Evolutionary conservation across 2,888 invertebrate genomes (phyloP), one percentile per base, ranked within the genome.

Genomic region (Agrochola litura): DNA sequence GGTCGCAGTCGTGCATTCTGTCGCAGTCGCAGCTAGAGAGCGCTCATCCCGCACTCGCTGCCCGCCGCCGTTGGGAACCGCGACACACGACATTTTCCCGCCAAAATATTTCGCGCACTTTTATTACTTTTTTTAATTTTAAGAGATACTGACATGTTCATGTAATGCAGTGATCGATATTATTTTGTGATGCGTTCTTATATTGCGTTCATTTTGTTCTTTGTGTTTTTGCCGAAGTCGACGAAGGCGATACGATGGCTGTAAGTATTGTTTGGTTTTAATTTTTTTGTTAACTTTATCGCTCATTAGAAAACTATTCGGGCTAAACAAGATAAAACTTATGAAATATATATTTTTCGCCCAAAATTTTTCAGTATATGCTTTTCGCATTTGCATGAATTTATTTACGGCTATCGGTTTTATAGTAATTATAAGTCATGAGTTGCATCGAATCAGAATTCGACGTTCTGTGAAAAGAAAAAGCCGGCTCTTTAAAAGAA

Each of bases 201-300:
- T 93, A 88, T 94, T 92, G 94, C 94, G 93, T 91, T 95, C 92
- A 90, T 96, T 95, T 94, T 95, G 89, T 95, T 96, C 90, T 96
- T 96, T 95, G 95, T 96, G 94, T 96, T 96, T 94, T 93, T 96
- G 86, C 95, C 95, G 81, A 93, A 92, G 89, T 93, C 95, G 14
- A 91, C 94, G 71, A 92, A 95, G 90, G 96, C 95, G 88, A 96
- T 96, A 90, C 95, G 96, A 94, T 96, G 96, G 96, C 90, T 96
- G 96, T 96, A 93, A 96, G 96, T 96, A 95, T 84, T 52, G 56
- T 60, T 81, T 77, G 43, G 37, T 78, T 81, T 52, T 56, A 46
- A 16, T 43, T 49, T 54, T 52, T 79, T 77, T n/a, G 41, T 37
- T 67, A 25, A 74, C 19, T 66, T 67, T 14, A 37, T 58, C 22